Evolutionary conservation across 2,888 invertebrate species (phyloP).

Genomic region (Agrotis exclamationis): DNA sequence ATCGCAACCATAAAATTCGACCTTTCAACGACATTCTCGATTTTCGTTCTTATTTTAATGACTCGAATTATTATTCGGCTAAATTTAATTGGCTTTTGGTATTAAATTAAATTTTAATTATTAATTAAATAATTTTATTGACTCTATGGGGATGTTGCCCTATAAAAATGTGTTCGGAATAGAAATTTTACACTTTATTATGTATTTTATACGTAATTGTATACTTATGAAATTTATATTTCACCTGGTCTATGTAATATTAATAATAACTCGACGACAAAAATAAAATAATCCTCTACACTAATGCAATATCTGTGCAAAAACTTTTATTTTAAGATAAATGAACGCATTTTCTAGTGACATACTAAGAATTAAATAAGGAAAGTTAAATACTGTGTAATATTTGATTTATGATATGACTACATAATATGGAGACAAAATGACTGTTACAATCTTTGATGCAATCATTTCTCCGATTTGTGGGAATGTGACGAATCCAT

Average conservation of each 20-base stretch:
- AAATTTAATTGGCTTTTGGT: conserved; percentile 57
- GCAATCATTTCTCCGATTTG: not conserved
- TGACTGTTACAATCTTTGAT: not conserved
- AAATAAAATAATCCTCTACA: conserved; percentile 22
- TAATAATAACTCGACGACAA: conserved; percentile 29
- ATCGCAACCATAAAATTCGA: conserved; percentile 32
- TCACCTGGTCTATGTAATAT: conserved; percentile 12
- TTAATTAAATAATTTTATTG: conserved; percentile 41
- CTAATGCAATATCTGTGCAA: conserved; percentile 5
- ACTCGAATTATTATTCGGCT: conserved; percentile 57
- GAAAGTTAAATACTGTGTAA: conserved; percentile 17
- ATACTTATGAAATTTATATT: conserved; percentile 44
- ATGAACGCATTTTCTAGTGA: conserved; percentile 38
- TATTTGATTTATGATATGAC: conserved; percentile 42
- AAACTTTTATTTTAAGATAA: conserved; percentile 8
- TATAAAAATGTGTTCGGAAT: conserved; percentile 68
- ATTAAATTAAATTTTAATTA: conserved; percentile 49
- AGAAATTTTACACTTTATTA: conserved; percentile 63
- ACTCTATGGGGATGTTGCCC: conserved; percentile 65
- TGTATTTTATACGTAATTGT: conserved; percentile 61
- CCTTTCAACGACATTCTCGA: conserved; percentile 44
- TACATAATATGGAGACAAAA: conserved; percentile 17
- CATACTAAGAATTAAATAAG: conserved; percentile 18
- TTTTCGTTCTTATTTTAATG: conserved; percentile 55
- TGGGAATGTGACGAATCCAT: not conserved